phyloP scores from a whole-genome alignment of 2,888 invertebrate genomes.

The Dicyrtoma fusca region DNA sequence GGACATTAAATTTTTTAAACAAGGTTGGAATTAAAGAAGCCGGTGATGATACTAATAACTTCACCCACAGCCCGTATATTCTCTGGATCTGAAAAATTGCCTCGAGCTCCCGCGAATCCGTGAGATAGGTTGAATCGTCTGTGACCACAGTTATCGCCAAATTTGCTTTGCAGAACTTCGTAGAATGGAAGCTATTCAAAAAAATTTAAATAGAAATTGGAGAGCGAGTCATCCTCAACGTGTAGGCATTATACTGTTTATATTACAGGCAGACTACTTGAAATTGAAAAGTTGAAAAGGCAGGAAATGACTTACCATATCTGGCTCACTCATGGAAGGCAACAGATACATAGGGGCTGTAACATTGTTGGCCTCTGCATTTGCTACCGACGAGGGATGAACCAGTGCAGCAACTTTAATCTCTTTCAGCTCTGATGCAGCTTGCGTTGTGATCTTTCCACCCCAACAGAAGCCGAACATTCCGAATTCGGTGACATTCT shows the following conservation, averaged over 20 bases:
- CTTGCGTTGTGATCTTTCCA: constrained; percentile 32
- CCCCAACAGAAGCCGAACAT: constrained; percentile 46
- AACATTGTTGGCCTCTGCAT: constrained; percentile 39
- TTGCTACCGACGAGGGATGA: constrained; percentile 49
- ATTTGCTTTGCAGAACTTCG: constrained; percentile 43
- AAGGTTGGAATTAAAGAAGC: constrained; percentile 4
- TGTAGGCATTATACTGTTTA: too few species aligned
- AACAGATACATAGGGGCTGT: constrained; percentile 48
- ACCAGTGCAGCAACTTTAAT: constrained; percentile 49
- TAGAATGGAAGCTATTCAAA: constrained; percentile 49
- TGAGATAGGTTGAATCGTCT: constrained; percentile 45
- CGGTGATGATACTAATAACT: neutral
- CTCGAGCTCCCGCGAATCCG: constrained; percentile 48
- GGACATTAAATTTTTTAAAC: too few species aligned
- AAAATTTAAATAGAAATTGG: constrained; percentile 3
- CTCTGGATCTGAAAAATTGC: constrained; percentile 47
- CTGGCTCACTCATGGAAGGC: constrained; percentile 45
- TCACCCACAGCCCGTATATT: constrained; percentile 13
- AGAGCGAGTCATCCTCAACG: neutral
- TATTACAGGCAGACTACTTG: too few species aligned
- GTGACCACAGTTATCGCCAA: constrained; percentile 47
- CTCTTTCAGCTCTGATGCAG: constrained; percentile 33
- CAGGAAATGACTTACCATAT: constrained; percentile 44
- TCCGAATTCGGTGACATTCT: constrained; percentile 30
- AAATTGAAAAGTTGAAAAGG: neutral